phyloP scores from a whole-genome alignment of 2,888 invertebrate genomes.

The Catocala sponsa region DNA sequence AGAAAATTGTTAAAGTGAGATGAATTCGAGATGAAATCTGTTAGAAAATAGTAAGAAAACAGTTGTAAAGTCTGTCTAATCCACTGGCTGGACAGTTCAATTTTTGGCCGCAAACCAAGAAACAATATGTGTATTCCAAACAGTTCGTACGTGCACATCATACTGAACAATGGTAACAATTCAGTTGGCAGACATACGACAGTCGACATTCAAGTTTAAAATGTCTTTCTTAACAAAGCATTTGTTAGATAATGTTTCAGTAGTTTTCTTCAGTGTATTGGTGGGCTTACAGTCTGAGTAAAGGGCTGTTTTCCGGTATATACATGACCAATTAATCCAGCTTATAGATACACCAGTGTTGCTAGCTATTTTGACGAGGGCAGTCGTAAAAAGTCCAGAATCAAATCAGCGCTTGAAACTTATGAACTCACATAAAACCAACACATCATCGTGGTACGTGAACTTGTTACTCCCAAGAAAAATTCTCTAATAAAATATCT shows the following conservation, averaged over 20 bases:
- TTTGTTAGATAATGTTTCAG: not conserved
- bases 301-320: too few relatives aligned
- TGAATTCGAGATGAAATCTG: too few relatives aligned
- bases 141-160: not conserved
- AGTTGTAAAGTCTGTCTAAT: not conserved
- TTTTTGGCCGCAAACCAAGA: not conserved
- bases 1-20: too few relatives aligned
- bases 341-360: too few relatives aligned
- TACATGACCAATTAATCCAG: too few relatives aligned
- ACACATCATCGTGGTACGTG: constrained; percentile 12
- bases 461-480: constrained; percentile 23
- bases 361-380: not conserved
- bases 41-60: too few relatives aligned
- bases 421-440: constrained; percentile 18
- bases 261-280: not conserved
- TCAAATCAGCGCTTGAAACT: constrained; percentile 15
- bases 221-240: not conserved
- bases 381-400: constrained; percentile 13
- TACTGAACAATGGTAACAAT: not conserved
- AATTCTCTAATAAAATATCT: constrained; percentile 16
- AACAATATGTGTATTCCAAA: not conserved
- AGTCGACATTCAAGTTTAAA: not conserved
- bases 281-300: too few relatives aligned
- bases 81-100: not conserved
- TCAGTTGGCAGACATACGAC: not conserved